Evolutionary conservation across 2,888 invertebrate genomes (phyloP), one percentile per base, ranked within the genome.

Genomic region (Pandemis cinnamomeana): DNA sequence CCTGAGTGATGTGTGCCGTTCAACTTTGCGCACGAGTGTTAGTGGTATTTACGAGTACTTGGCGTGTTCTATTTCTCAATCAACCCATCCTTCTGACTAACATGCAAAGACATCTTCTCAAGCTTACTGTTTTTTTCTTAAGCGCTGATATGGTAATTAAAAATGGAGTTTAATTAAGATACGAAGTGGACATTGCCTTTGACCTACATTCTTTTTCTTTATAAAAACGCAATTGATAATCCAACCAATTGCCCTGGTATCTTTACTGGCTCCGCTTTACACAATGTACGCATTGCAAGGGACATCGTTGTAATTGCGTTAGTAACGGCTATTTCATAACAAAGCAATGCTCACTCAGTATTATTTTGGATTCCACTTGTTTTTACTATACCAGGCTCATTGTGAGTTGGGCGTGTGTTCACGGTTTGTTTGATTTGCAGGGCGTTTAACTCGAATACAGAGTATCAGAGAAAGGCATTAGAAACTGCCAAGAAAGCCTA

Each of bases 401-500:
- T 15, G 46, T 51, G 58, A 15, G 60, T 44, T 41, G 70, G 70
- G 74, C 70, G 77, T 80, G 78, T 81, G 77, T 82, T 77, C 76
- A 79, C 75, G 67, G 72, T 77, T 76, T 78, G 75, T 76, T 82
- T 80, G 75, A 80, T 77, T 88, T 90, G 77, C 93, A 93, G 93
- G 89, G 86, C 84, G 67, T 92, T 92, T 82, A 79, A 84, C 82
- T 78, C 84, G 41, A 88, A 89, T 81, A 75, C 87, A 75, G 87
- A 88, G 72, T 87, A 84, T 77, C 93, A 92, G 80, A 86, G 79
- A 72, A 82, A 87, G 78, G 93, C 93, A 66, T 84, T 85, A 77
- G 81, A 88, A 77, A 91, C 93, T 13, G 93, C 94, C 51, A 87
- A 83, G 71, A 91, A 90, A 82, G 92, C 94, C 58, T 94, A 83